Base-by-base conservation (phyloP, 2,113 vertebrate species). In the Tretioscincus oriximinensis region DNA sequence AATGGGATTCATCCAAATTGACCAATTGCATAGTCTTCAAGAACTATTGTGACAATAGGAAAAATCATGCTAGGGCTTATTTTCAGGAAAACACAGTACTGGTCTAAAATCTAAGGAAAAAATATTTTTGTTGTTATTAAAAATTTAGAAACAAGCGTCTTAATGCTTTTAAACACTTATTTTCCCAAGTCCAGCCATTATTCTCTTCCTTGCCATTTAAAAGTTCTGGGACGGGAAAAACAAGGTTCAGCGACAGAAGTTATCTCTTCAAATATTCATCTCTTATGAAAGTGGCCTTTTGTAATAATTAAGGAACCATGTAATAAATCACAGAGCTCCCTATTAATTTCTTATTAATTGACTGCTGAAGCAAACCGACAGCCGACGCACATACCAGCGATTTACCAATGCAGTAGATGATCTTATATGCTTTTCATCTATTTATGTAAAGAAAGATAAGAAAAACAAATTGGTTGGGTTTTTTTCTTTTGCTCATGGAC, bases 321-420 rank as follows among this genome's bases (percentile, higher is more conserved):
- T 78, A 79, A 84, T 73, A 51, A 60, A 84, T 74, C 54, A 76
- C 65, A 63, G 65, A 12, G 51, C 26, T 45, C 72, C 69, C 35
- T 73, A 79, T 74, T 81, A 79, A 78, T 78, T 84, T 74, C 70
- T 63, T 68, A n/a, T 45, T 41, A 64, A 73, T 87, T 69, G 35
- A 78, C 64, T 51, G 58, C 63, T 67, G 58, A 22, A 69, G 73
- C 74, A 58, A 84, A 24, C 45, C 31, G 24, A 78, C 78, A 21
- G n/a, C 22, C 22, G 20, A 3, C 63, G 28, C 58, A 10, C 2
- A 0, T 21, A 65, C 31, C 76, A 61, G 24, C 60, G 31, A 31
- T 51, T 64, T 75, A 47, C 31, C 26, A 58, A 54, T 41, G 71
- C 22, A n/a, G 35, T 54, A 68, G 47, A 31, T 78, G 72, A 10